Conservation (phyloP, 2,113 vertebrate species). For the Zootoca vivipara region DNA sequence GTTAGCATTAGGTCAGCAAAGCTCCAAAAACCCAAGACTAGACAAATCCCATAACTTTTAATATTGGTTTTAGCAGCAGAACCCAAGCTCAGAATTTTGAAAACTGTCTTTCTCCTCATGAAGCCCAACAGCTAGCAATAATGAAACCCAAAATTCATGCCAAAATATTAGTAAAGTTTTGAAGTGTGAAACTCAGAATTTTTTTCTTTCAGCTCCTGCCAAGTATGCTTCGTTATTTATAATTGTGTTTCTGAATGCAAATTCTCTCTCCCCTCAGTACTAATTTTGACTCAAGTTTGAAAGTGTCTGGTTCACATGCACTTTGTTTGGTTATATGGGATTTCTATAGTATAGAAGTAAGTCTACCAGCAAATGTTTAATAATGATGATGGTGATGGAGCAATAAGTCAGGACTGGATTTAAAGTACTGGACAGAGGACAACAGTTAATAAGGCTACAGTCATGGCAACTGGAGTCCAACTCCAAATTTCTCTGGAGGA, state of each 20-base stretch:
- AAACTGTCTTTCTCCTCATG: background rate
- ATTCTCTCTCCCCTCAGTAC: background rate
- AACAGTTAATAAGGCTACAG: background rate
- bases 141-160: background rate
- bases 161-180: background rate
- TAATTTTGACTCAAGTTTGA: background rate
- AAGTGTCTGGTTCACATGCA: too few species aligned
- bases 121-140: background rate
- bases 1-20: background rate
- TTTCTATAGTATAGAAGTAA: background rate
- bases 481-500: background rate
- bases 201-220: background rate
- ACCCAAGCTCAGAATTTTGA: background rate
- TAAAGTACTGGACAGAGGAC: background rate
- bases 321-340: background rate
- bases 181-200: background rate
- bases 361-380: background rate
- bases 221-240: background rate
- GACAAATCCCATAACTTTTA: background rate
- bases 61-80: background rate
- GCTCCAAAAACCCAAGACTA: background rate
- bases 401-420: background rate
- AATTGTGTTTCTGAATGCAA: background rate
- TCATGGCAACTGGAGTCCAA: background rate
- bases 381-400: background rate